phyloP scores from a whole-genome alignment of 2,113 vertebrate species.

The Oceanodroma tethys region DNA sequence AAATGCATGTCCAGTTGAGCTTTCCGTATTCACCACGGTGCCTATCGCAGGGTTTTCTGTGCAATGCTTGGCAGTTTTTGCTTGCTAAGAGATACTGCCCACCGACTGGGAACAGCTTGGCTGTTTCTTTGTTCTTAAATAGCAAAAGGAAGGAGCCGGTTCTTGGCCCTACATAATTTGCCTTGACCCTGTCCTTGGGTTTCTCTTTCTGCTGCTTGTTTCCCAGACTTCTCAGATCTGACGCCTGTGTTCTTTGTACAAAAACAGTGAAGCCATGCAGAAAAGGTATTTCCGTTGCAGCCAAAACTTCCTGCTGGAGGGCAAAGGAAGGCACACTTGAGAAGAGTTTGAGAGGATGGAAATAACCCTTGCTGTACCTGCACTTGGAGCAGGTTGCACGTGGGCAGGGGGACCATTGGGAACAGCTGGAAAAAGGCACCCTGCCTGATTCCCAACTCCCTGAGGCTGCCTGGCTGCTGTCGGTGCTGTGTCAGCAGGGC shows the following conservation, averaged over 20 bases:
- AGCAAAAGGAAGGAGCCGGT: not conserved
- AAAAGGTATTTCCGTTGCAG: not conserved
- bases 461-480: not conserved
- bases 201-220: not conserved
- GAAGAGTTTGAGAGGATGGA: not conserved
- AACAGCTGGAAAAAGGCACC: not conserved
- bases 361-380: not conserved
- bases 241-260: not conserved
- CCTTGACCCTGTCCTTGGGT: constrained; percentile 1
- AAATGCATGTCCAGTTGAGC: not conserved
- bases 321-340: not conserved
- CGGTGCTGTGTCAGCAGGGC: not conserved
- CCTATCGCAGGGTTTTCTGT: not conserved
- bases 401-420: not conserved
- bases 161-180: not conserved
- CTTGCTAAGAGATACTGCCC: not conserved
- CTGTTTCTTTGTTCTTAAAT: not conserved
- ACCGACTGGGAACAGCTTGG: not conserved
- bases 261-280: not conserved
- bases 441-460: not conserved
- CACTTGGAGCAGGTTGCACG: not conserved
- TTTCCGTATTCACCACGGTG: not conserved
- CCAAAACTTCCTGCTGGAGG: not conserved
- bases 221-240: not conserved
- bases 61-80: not conserved